Evolutionary conservation across 2,113 vertebrate species (phyloP), one percentile per base, ranked within the genome.

Genomic region (Nannospalax galili): DNA sequence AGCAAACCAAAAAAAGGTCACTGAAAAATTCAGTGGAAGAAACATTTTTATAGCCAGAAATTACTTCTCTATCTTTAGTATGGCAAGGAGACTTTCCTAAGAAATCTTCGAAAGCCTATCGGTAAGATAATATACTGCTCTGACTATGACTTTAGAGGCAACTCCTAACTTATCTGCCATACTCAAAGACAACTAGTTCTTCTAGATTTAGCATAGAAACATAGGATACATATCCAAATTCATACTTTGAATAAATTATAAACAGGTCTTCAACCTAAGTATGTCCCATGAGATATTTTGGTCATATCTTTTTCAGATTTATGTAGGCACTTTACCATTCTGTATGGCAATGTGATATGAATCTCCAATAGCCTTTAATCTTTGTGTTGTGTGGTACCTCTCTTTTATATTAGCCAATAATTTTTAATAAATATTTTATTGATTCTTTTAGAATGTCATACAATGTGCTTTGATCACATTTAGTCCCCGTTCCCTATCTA

Each of bases 1-100:
- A 88, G 64, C 88, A 92, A 85, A 85, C 72, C 12, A 78, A 52
- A 96, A 52, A 96, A 88, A 91, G 3, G 24, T 92, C 52, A 70
- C 19, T 90, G 81, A 88, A 73, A 48, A 52, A 48, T 91, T 86
- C 42, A 69, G 3, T 82, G 30, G 56, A 81, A 16, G 7, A 91
- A 92, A 88, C 3, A 84, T 30, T 64, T 69, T 32, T 73, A 74
- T 56, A 77, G 60, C 19, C 48, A 80, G 37, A 16, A 90, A 37
- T 84, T 65, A 65, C 5, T 42, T 56, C 52, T 81, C n/a, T 35
- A 67, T 82, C 62, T 79, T 72, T 82, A 70, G 10, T 28, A 20
- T 14, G 72, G 73, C 30, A 64, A 22, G 40, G 60, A 86, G 15
- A 81, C 1, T 85, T 58, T 74, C 32, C 24, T 56, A 85, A 37